Evolutionary conservation across 2,797 vertebrate genomes (phyloP), one percentile per base, ranked within the genome.

Genomic region (Falco concolor): DNA sequence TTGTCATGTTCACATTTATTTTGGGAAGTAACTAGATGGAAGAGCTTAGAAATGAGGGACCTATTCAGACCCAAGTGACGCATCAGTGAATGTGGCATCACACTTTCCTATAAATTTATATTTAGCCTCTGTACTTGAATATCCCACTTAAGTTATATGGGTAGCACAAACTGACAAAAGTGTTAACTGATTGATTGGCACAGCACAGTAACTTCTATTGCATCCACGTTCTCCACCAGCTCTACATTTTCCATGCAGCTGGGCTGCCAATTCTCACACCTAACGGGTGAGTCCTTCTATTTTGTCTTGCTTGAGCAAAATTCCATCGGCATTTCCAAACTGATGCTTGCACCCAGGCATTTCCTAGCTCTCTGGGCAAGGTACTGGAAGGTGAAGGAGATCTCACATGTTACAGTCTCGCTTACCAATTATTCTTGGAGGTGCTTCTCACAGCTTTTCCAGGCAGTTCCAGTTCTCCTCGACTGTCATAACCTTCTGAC

Each of bases 261-360:
- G 47, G 49, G 82, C 89, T 96, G 97, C 97, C 98, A 98, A 98
- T 78, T 96, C 94, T 98, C 97, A 97, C 97, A 98, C 97, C 96
- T 98, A 87, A 34, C 9, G 77, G 94, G 95, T 96, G 95, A 97
- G 79, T 81, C 92, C 76, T 64, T 91, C 56, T 92, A 17, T 89
- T 97, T 42, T 70, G 77, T 81, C 91, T 83, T 95, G 72, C 90
- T 96, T 3, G 36, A 97, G 94, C 91, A 90, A 96, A 97, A 98
- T 98, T 97, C 97, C 96, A 59, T 34, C 4, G 20, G 68, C 5
- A 5, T 84, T 97, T 97, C 96, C 91, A 97, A 97, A 54, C 52
- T 96, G 96, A 97, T 97, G 79, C 92, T 88, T 83, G 73, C 68
- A 94, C 77, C 95, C 76, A 96, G 95, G 92, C 93, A 94, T 96